Evolutionary conservation across 2,797 vertebrate species (phyloP), one percentile per base, ranked within the genome.

Genomic region (Vultur gryphus): DNA sequence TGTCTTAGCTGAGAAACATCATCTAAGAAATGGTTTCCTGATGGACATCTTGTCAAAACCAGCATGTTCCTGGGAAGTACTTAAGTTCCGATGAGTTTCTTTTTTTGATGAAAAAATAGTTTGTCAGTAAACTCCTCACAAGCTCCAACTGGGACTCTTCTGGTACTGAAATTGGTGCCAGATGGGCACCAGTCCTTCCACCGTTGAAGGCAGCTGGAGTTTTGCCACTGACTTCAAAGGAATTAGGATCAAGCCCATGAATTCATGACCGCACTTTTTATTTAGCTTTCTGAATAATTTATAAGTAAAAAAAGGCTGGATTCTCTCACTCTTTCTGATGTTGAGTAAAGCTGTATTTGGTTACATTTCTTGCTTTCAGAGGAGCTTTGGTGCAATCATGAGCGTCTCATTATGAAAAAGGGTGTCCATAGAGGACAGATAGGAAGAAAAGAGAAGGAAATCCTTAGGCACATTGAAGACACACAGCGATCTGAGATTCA

Each of bases 241-340:
- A 93, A 89, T 93, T 90, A 95, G 86, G 78, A 96, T 95, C 90
- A 95, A 95, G 77, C 62, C 89, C 83, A 87, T 90, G 93, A 96
- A 97, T 95, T 95, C 83, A 91, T 72, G 85, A 93, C 89, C 91
- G 70, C 69, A 93, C 72, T 93, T 96, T 88, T 95, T 95, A 90
- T 96, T 96, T 94, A 93, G 75, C 67, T 94, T 96, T 96, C 81
- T 84, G 90, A 93, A 96, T 97, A 92, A 93, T 96, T 95, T 96
- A 77, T 87, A 94, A 82, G 86, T 81, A 87, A 96, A 96, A 97
- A 91, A 90, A 91, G 86, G 48, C 69, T 92, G 41, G 55, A 73
- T 95, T 95, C 90, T 80, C 81, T 57, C 81, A 89, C 33, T 93
- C 65, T 79, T 96, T 95, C 89, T 93, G 84, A 95, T 93, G 70